A percentile compares a stretch with the other conserved stretches of the same genome.
Conservation (phyloP, 1,140 invertebrate genomes). For the silkworm (Bombyx mori) region DNA sequence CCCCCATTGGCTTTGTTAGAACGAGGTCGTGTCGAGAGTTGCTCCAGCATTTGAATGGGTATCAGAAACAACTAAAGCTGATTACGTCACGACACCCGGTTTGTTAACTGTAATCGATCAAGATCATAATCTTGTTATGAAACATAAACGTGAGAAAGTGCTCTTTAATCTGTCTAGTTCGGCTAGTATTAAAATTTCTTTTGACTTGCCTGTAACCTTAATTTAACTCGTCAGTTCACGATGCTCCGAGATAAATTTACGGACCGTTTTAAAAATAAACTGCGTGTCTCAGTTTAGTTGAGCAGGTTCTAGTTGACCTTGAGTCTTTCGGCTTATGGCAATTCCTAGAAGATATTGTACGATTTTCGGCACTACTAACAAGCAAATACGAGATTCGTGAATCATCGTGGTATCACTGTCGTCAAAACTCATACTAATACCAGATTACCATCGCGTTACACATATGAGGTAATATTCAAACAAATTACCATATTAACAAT, state of each 20-base stretch:
- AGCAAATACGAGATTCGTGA: too few relatives aligned
- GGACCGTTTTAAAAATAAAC: neutral
- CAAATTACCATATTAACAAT: too few relatives aligned
- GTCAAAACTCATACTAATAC: too few relatives aligned
- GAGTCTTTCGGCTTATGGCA: neutral
- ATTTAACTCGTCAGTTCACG: neutral
- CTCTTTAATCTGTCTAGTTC: conserved; percentile 16
- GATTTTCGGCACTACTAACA: too few relatives aligned
- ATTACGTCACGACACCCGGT: conserved; percentile 37
- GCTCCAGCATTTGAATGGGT: conserved; percentile 23
- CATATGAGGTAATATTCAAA: too few relatives aligned
- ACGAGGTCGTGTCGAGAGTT: conserved; percentile 32
- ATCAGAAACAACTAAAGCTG: conserved; percentile 24
- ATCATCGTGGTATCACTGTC: too few relatives aligned
- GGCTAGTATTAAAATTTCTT: conserved; percentile 5
- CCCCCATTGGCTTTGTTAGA: conserved; percentile 25
- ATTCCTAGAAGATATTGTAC: neutral
- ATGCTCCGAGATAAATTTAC: neutral
- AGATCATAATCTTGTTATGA: conserved; percentile 50
- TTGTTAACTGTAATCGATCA: conserved; percentile 59
- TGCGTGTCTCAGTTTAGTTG: neutral
- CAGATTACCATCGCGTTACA: too few relatives aligned
- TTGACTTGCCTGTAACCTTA: too few relatives aligned
- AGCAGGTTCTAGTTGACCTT: neutral
- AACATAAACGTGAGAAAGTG: conserved; percentile 45